Evolutionary conservation across 2,888 invertebrate species (phyloP), one percentile per base, ranked within the genome.

Genomic region (Megamerina dolium): DNA sequence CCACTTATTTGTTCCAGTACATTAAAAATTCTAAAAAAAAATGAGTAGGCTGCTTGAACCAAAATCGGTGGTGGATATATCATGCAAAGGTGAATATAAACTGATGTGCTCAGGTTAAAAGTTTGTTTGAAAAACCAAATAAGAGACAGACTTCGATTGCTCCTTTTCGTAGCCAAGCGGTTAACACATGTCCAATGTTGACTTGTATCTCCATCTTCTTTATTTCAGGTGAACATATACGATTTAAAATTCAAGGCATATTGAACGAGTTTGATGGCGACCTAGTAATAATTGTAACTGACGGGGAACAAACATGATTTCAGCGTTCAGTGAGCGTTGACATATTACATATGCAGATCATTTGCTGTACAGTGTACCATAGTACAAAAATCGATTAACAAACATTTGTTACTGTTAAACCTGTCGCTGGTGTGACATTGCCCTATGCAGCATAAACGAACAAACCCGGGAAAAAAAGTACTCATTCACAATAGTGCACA

Each of bases 321-420:
- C 34, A 10, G 45, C 45, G 1, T 51, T 49, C 29, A 36, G 26
- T 14, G 17, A 4, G 9, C 31, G 31, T 37, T 13, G 41, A 16
- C 41, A 43, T 19, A 42, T 51, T 18, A 32, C 14, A 33, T 51
- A 46, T 32, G 30, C 45, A 27, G 27, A 42, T 16, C 45, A 51
- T 23, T 36, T 51, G n/a, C 19, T 44, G 3, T 21, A 44, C 14
- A 51, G 43, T 19, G 34, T n/a, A n/a, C n/a, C n/a, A n/a, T 30
- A 14, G 5, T 47, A 20, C 32, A 51, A 27, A 49, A 49, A 37
- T 37, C 46, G 3, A 37, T 45, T 9, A 20, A 35, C n/a, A n/a
- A n/a, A n/a, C n/a, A n/a, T n/a, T n/a, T n/a, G n/a, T n/a, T n/a
- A n/a, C n/a, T n/a, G n/a, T n/a, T n/a, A n/a, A n/a, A n/a, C n/a